Evolutionary conservation across 2,888 invertebrate species (phyloP).

Genomic region (Anaspis maculata): DNA sequence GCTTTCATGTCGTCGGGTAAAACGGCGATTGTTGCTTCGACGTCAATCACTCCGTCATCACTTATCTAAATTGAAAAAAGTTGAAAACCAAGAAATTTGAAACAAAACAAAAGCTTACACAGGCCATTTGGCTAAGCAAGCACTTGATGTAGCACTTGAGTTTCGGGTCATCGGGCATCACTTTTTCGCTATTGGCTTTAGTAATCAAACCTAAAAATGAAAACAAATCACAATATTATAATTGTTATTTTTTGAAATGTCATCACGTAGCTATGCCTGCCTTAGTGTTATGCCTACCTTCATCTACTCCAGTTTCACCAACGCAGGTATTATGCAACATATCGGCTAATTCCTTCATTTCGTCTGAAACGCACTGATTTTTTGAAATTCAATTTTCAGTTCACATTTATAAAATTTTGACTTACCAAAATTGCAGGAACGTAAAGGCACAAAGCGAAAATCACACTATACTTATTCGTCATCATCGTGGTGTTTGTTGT

Average conservation of each 20-base stretch:
- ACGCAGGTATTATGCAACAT: constrained; percentile 35
- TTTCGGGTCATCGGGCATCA: constrained; percentile 22
- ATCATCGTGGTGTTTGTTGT: no score
- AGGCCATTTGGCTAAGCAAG: constrained; percentile 28
- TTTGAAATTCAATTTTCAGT: no score
- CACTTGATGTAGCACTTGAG: constrained; percentile 39
- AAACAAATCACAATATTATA: no score
- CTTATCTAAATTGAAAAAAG: no score
- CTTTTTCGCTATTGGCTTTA: constrained; percentile 8
- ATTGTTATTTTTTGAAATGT: no score
- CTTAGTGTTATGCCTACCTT: no score
- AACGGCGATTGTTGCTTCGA: constrained; percentile 36
- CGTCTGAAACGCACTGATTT: constrained; percentile 4
- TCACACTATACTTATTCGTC: no score
- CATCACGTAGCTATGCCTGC: no score
- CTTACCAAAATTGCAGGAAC: no score
- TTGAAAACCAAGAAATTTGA: constrained; percentile 3
- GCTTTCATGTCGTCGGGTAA: constrained; percentile 34
- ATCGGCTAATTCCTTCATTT: constrained; percentile 34
- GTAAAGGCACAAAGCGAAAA: no score
- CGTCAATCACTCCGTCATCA: constrained; percentile 39
- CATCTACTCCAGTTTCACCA: constrained; percentile 32
- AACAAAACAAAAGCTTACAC: constrained; percentile 23
- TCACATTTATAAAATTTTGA: no score
- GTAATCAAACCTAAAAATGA: no score